These are phyloP conservation scores for Diplodus sargus DNA, from an alignment of 2,797 vertebrate species.

Conservation along the genomic window DNA sequence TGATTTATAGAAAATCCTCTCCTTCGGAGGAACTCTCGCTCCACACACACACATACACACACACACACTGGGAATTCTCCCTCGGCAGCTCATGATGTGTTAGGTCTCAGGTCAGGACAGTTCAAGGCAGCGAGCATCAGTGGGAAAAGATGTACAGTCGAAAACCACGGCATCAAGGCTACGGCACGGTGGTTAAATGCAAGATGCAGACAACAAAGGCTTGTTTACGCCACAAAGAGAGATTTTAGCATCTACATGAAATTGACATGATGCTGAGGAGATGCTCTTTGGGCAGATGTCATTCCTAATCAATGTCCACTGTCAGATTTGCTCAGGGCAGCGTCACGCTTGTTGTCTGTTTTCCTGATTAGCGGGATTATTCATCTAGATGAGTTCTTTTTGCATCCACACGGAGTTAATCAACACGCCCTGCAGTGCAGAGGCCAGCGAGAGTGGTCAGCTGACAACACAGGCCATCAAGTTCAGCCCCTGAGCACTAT, in stretches of 20 bases:
- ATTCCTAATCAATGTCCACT: conserved; percentile 52
- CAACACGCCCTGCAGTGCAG: conserved; percentile 43
- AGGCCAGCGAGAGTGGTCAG: conserved; percentile 49
- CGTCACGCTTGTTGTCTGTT: conserved; percentile 54
- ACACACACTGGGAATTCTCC: conserved; percentile 68
- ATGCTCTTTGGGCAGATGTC: conserved; percentile 50
- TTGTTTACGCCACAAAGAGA: conserved; percentile 9
- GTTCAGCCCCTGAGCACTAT: conserved; percentile 32
- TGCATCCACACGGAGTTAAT: conserved; percentile 57
- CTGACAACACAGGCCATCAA: conserved; percentile 40
- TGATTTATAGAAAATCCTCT: conserved; percentile 85
- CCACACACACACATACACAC: conserved; percentile 31
- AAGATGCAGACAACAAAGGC: conserved; percentile 17
- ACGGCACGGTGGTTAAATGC: conserved; percentile 9
- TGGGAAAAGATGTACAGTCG: conserved; percentile 49
- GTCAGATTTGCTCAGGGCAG: conserved; percentile 50
- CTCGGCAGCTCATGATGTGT: conserved; percentile 67
- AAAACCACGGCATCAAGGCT: conserved; percentile 37
- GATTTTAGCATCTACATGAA: conserved; percentile 34
- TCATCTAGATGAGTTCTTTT: conserved; percentile 65
- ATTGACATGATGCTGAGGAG: conserved; percentile 33
- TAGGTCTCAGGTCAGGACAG: conserved; percentile 68
- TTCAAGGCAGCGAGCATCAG: conserved; percentile 59
- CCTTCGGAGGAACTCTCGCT: conserved; percentile 66
- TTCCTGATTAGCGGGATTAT: conserved; percentile 68